A percentile compares a stretch with the other conserved stretches of the same genome.
phyloP scores from a whole-genome alignment of 2,113 vertebrate genomes.

The Tylochromis polylepis region DNA sequence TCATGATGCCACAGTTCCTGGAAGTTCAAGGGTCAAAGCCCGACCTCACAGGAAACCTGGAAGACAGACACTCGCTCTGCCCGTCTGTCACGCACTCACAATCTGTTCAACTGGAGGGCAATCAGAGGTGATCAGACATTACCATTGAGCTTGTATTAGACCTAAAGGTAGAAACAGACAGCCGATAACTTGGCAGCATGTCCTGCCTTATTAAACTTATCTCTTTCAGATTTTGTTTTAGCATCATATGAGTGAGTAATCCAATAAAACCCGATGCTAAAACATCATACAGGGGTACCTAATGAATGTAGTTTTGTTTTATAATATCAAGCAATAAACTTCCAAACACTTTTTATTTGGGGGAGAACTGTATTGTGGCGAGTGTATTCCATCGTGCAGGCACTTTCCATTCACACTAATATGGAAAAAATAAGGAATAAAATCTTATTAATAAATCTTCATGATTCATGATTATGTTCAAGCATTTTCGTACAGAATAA shows the following conservation, averaged over 20 bases:
- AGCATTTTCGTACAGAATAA: background rate
- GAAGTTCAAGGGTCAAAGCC: slow-evolving; percentile 51
- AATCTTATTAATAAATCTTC: no score
- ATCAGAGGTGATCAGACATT: slow-evolving; percentile 31
- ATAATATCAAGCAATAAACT: background rate
- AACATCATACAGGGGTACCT: background rate
- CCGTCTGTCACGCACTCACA: background rate
- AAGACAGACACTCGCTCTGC: background rate
- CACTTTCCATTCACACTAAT: slow-evolving; percentile 60
- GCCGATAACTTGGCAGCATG: background rate
- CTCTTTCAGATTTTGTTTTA: background rate
- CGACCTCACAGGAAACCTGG: slow-evolving; percentile 53
- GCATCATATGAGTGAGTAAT: background rate
- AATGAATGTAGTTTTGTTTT: background rate
- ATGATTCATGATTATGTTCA: slow-evolving; percentile 1
- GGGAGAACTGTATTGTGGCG: background rate
- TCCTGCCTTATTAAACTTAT: background rate
- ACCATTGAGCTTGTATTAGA: slow-evolving; percentile 14
- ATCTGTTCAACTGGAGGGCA: background rate
- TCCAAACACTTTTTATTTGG: background rate
- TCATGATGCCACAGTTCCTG: slow-evolving; percentile 43
- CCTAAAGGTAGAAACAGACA: background rate
- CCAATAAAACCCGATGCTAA: background rate
- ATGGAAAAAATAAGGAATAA: slow-evolving; percentile 7
- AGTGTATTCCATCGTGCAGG: slow-evolving; percentile 38